Conservation (phyloP, 2,797 vertebrate genomes). For the Poecilia wingei region DNA sequence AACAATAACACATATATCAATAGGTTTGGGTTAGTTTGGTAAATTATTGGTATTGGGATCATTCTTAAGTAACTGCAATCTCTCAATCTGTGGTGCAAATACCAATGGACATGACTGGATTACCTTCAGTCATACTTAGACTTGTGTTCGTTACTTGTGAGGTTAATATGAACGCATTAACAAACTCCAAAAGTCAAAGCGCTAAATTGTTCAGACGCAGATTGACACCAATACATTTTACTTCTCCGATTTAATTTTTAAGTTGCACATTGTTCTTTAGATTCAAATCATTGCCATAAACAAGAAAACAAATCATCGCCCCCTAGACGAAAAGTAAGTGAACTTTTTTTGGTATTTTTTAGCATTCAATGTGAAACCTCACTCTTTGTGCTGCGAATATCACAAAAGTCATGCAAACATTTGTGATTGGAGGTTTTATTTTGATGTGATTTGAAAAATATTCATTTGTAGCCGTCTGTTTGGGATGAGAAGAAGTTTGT, state of each 20-base stretch:
- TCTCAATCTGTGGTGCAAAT: neutral
- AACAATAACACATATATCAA: neutral
- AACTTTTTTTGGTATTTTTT: neutral
- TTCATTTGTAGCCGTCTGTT: neutral
- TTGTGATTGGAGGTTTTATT: neutral
- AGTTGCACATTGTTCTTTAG: neutral
- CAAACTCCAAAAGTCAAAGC: neutral
- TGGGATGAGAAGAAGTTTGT: neutral
- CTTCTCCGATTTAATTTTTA: neutral
- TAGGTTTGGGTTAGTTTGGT: neutral
- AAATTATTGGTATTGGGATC: neutral
- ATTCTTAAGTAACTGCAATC: neutral
- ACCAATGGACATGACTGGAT: neutral
- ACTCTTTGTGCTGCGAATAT: neutral
- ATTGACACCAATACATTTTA: neutral
- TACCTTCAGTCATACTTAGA: neutral
- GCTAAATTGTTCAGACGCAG: neutral
- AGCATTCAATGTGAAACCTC: neutral
- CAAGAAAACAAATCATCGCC: neutral
- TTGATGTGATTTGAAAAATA: neutral
- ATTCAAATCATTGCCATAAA: neutral
- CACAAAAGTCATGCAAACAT: neutral
- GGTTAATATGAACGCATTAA: neutral
- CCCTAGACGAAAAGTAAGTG: neutral
- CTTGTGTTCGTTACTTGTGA: neutral